phyloP scores from a whole-genome alignment of 2,888 invertebrate genomes.

The Sclerodermus sp. region DNA sequence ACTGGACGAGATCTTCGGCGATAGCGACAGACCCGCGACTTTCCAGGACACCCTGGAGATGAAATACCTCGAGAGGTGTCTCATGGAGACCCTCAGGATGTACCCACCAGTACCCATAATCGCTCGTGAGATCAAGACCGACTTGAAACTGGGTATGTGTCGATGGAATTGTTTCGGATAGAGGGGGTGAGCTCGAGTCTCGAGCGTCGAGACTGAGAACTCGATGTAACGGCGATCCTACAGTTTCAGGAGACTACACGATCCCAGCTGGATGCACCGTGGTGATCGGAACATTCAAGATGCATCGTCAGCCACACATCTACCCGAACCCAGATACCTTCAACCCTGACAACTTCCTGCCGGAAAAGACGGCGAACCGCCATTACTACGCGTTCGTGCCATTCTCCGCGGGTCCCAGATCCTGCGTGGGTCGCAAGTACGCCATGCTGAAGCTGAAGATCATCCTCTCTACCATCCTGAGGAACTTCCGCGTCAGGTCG shows the following conservation, averaged over 20 bases:
- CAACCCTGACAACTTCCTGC: slow-evolving; percentile 79
- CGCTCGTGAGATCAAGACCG: slow-evolving; percentile 71
- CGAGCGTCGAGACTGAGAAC: too few relatives aligned
- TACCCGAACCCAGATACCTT: slow-evolving; percentile 73
- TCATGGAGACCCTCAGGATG: slow-evolving; percentile 75
- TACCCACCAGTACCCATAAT: slow-evolving; percentile 81
- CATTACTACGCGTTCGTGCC: slow-evolving; percentile 81
- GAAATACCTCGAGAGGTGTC: slow-evolving; percentile 80
- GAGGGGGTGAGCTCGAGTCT: too few relatives aligned
- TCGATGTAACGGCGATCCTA: too few relatives aligned
- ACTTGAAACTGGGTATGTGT: slow-evolving; percentile 67
- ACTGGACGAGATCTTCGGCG: slow-evolving; percentile 75
- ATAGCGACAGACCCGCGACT: slow-evolving; percentile 74
- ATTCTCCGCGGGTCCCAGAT: slow-evolving; percentile 79
- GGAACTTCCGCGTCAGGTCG: slow-evolving; percentile 69
- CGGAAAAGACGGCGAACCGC: slow-evolving; percentile 72
- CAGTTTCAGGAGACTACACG: slow-evolving; percentile 66
- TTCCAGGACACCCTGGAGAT: slow-evolving; percentile 78
- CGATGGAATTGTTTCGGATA: background rate
- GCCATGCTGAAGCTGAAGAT: slow-evolving; percentile 79
- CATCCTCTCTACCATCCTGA: slow-evolving; percentile 70
- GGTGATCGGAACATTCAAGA: slow-evolving; percentile 67
- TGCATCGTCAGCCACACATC: slow-evolving; percentile 69
- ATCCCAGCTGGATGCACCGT: slow-evolving; percentile 74
- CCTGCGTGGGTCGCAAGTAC: slow-evolving; percentile 80